A percentile compares a stretch with the other conserved stretches of the same genome.
phyloP scores from a whole-genome alignment of 2,113 vertebrate genomes.

The Empidonax alnorum region DNA sequence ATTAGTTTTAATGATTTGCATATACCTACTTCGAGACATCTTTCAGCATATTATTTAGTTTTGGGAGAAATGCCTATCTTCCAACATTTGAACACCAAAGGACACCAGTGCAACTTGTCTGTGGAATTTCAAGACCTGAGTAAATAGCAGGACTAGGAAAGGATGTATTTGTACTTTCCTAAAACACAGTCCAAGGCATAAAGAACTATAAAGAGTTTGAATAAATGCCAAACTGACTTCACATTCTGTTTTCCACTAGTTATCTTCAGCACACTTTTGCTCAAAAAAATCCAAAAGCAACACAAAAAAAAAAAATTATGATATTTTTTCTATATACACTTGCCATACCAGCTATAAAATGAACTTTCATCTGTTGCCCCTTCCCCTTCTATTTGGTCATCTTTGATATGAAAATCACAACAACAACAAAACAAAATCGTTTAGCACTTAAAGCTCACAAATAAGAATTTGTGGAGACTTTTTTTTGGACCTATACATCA shows the following conservation, averaged over 20 bases:
- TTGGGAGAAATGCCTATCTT: background rate
- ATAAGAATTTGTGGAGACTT: background rate
- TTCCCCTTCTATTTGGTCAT: background rate
- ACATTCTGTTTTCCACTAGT: background rate
- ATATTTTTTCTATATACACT: background rate
- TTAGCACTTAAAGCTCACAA: background rate
- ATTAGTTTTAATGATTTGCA: background rate
- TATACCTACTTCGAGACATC: background rate
- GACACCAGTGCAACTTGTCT: background rate
- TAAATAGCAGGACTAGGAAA: background rate
- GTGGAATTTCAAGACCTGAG: background rate
- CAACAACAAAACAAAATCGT: background rate
- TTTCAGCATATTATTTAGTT: background rate
- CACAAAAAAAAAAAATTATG: no score
- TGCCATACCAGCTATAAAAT: background rate
- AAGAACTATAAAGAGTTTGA: background rate
- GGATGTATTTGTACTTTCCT: background rate
- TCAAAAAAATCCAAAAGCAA: background rate
- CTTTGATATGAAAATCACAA: background rate
- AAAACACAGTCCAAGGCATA: background rate
- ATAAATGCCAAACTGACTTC: background rate
- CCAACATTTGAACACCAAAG: background rate
- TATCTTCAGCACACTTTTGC: background rate
- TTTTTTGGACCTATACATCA: background rate
- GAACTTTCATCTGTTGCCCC: background rate